Percentiles rank a stretch among this genome's conserved stretches.
Conservation (phyloP, 2,113 vertebrate species). For the Aphelocoma coerulescens region DNA sequence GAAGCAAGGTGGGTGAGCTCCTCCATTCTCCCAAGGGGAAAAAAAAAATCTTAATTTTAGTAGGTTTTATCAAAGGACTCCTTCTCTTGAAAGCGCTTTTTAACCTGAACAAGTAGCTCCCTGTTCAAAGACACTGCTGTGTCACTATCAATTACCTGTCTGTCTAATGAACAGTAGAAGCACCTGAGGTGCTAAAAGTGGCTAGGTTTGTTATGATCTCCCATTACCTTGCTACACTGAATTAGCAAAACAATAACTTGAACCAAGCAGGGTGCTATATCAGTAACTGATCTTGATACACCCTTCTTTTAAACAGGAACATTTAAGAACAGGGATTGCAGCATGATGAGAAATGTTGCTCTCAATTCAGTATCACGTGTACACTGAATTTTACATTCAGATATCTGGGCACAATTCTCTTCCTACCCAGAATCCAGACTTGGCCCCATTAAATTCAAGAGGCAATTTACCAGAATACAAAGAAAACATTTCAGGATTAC, state of each 20-base stretch:
- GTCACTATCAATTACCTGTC: neutral
- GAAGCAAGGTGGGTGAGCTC: neutral
- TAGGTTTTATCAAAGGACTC: neutral
- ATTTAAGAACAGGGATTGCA: neutral
- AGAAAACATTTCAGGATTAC: neutral
- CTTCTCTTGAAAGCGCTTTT: neutral
- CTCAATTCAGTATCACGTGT: neutral
- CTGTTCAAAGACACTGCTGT: neutral
- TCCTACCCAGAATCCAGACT: neutral
- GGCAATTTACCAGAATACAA: neutral
- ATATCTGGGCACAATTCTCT: neutral
- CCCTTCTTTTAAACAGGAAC: neutral
- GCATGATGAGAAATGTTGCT: neutral
- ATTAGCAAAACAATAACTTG: neutral
- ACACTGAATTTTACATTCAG: neutral
- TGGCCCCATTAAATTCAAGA: neutral
- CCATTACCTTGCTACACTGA: conserved; percentile 2
- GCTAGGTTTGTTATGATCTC: neutral
- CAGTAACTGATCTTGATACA: neutral
- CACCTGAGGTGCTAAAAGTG: neutral
- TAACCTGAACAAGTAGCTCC: neutral
- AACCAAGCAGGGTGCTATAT: neutral
- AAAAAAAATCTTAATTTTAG: neutral
- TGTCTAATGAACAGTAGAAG: neutral
- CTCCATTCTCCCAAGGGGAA: neutral